phyloP scores from a whole-genome alignment of 2,113 vertebrate genomes.

The Cyanoramphus novaezelandiae region DNA sequence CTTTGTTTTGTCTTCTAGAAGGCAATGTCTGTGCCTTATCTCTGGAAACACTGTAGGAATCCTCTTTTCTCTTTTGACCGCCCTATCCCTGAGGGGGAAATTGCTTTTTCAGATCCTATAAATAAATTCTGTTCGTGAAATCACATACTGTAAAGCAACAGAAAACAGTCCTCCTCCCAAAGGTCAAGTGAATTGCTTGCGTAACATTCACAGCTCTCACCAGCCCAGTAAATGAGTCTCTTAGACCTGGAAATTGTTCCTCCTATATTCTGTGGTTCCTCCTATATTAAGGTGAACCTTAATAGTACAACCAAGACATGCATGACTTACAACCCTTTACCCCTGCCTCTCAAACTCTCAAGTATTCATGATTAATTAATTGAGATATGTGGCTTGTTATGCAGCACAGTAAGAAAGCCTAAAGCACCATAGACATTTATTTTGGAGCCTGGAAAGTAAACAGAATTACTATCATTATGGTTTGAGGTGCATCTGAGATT shows the following conservation, averaged over 20 bases:
- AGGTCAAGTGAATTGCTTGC: background rate
- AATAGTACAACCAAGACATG: background rate
- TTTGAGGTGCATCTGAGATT: slow-evolving; percentile 14
- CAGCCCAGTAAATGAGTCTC: background rate
- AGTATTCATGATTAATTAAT: slow-evolving; percentile 10
- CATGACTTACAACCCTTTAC: background rate
- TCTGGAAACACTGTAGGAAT: background rate
- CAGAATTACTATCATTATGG: background rate
- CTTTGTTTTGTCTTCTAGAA: slow-evolving; percentile 7
- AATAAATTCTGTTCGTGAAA: background rate
- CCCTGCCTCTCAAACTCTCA: background rate
- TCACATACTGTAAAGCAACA: background rate
- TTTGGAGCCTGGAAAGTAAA: slow-evolving; percentile 12
- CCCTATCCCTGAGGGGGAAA: background rate
- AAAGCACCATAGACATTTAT: background rate
- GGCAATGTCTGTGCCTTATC: background rate
- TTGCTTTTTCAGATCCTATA: background rate
- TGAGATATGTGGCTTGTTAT: background rate
- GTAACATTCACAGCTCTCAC: background rate
- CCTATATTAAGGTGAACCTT: background rate
- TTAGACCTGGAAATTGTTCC: background rate
- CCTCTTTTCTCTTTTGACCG: background rate
- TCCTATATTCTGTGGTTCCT: background rate
- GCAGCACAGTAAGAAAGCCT: background rate
- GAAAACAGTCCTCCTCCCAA: background rate